A percentile compares a stretch with the other conserved stretches of the same genome.
Evolutionary conservation across 2,797 vertebrate species (phyloP).

Genomic region (Bucorvus abyssinicus): DNA sequence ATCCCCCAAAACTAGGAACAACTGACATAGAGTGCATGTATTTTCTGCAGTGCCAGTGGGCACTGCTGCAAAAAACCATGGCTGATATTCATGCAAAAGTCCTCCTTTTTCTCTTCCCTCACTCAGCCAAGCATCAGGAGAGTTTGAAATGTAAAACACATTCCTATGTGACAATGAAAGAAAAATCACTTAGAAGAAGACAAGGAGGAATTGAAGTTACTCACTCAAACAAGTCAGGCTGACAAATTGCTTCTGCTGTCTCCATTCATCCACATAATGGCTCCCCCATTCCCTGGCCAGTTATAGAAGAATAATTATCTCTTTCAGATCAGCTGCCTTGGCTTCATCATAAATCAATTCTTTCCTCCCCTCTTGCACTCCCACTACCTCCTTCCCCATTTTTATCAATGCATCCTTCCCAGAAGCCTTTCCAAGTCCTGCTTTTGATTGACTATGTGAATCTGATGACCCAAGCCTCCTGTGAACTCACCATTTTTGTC

Average conservation of each 20-base stretch:
- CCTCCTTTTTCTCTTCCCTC: neutral
- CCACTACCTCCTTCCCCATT: neutral
- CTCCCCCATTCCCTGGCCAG: conserved; percentile 52
- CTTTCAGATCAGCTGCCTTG: conserved; percentile 55
- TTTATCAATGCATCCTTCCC: neutral
- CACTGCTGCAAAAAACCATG: neutral
- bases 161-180: conserved; percentile 35
- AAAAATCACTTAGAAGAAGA: conserved; percentile 60
- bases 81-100: neutral
- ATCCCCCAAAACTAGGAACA: neutral
- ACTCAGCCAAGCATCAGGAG: conserved; percentile 13
- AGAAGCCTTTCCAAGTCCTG: conserved; percentile 1
- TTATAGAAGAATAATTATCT: conserved; percentile 70
- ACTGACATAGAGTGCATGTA: neutral
- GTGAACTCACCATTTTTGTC: neutral
- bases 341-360: conserved; percentile 55
- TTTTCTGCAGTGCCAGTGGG: neutral
- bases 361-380: conserved; percentile 5
- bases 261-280: conserved; percentile 64
- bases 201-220: conserved; percentile 67
- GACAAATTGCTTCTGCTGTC: conserved; percentile 60
- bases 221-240: conserved; percentile 68
- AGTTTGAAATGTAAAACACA: conserved; percentile 49
- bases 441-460: neutral
- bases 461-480: neutral